phyloP scores from a whole-genome alignment of 2,888 invertebrate species.

The Siphlonurus alternatus region DNA sequence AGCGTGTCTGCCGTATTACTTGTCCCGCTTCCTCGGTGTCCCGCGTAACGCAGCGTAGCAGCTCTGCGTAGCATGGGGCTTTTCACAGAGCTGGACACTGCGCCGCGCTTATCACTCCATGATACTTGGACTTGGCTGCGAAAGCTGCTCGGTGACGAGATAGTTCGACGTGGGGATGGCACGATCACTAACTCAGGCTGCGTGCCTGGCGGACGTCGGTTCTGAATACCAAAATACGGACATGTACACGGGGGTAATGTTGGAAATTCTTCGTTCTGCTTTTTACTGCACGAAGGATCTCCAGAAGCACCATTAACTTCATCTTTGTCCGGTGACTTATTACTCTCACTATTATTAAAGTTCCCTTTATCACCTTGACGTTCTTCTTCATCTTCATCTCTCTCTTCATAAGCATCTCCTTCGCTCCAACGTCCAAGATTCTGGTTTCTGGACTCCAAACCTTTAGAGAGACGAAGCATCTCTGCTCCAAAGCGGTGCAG shows the following conservation, averaged over 20 bases:
- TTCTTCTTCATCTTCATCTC: background rate
- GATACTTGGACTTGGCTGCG: constrained; percentile 1
- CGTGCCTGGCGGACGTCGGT: background rate
- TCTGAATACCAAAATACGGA: constrained; percentile 48
- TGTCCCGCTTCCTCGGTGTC: background rate
- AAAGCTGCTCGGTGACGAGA: background rate
- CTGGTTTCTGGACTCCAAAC: constrained; percentile 36
- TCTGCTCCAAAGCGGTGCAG: constrained; percentile 73
- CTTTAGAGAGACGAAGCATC: constrained; percentile 67
- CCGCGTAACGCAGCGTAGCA: constrained; percentile 38
- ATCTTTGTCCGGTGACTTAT: background rate
- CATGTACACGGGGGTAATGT: constrained; percentile 65
- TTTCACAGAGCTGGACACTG: constrained; percentile 9
- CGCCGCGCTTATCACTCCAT: constrained; percentile 1
- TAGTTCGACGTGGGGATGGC: constrained; percentile 12
- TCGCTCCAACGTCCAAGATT: constrained; percentile 3
- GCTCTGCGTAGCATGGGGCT: constrained; percentile 33
- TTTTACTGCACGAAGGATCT: background rate
- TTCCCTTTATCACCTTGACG: background rate
- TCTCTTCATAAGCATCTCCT: background rate
- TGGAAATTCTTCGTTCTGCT: constrained; percentile 19
- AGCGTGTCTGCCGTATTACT: background rate
- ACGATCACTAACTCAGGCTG: constrained; percentile 16
- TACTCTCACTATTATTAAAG: no score
- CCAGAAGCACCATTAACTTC: background rate